Conservation (phyloP, 92 coral and sea anemone genomes). For the Isaurus tuberculatus region DNA sequence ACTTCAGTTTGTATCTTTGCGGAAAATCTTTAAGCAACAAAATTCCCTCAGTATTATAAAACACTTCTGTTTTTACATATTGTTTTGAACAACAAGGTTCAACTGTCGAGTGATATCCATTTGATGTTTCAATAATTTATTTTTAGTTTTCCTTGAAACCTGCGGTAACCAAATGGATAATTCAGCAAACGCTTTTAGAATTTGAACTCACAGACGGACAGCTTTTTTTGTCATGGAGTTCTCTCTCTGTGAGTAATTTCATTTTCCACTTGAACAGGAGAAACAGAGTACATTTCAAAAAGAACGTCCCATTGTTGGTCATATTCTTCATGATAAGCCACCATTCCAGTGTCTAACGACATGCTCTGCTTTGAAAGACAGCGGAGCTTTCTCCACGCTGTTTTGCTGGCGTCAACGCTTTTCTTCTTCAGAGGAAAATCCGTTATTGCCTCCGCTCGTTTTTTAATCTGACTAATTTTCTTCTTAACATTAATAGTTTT, state of each 20-base stretch:
- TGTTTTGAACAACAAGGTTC: too few species aligned
- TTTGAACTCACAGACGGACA: background rate
- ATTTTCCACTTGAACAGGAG: background rate
- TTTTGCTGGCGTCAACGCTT: constrained; percentile 5
- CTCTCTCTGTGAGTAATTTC: background rate
- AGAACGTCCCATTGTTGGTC: constrained; percentile 78
- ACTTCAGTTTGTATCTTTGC: too few species aligned
- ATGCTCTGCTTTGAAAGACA: constrained; percentile 50
- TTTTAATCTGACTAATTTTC: constrained; percentile 68
- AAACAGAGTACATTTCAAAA: constrained; percentile 58
- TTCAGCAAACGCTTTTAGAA: background rate
- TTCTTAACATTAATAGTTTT: constrained; percentile 67
- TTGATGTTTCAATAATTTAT: too few species aligned
- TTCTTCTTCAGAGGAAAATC: constrained; percentile 56
- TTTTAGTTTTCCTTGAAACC: background rate
- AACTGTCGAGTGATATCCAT: too few species aligned
- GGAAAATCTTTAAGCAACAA: too few species aligned
- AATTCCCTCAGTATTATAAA: too few species aligned
- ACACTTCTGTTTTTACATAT: too few species aligned
- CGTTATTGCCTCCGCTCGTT: constrained; percentile 66
- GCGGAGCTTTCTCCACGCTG: constrained; percentile 43
- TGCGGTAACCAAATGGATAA: background rate
- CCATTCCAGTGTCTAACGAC: constrained; percentile 70
- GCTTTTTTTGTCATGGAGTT: background rate
- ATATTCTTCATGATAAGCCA: constrained; percentile 73